These are phyloP conservation scores for Agrotis exclamationis DNA, from an alignment of 2,888 invertebrate genomes.

Conservation along the genomic window DNA sequence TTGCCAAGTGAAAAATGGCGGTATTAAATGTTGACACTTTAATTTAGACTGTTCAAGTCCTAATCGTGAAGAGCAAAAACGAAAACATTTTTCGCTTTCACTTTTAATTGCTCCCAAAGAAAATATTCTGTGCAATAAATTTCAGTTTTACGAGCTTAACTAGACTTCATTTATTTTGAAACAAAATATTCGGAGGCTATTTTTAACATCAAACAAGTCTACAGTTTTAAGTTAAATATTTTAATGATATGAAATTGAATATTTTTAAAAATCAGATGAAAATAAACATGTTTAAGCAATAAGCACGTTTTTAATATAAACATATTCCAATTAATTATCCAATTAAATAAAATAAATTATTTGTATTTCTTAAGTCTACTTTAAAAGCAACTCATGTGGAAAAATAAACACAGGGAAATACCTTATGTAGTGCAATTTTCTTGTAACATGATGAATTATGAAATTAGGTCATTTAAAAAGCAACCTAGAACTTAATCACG, in stretches of 20 bases:
- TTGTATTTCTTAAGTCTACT: neutral
- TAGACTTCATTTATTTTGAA: conserved; percentile 45
- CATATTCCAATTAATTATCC: neutral
- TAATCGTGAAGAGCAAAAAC: conserved; percentile 55
- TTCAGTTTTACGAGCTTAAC: conserved; percentile 46
- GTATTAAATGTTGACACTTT: conserved; percentile 60
- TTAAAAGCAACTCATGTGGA: conserved; percentile 8
- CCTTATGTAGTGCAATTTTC: conserved; percentile 50
- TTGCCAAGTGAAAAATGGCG: conserved; percentile 63
- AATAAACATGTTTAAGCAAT: neutral
- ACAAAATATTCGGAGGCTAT: conserved; percentile 28
- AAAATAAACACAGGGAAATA: conserved; percentile 27
- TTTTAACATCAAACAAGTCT: conserved; percentile 27
- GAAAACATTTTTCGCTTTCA: conserved; percentile 52
- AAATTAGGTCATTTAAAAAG: conserved; percentile 70
- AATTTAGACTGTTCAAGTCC: conserved; percentile 52
- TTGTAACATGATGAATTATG: conserved; percentile 55
- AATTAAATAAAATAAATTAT: neutral
- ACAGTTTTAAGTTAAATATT: conserved; percentile 4
- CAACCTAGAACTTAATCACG: conserved; percentile 65
- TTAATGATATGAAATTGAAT: conserved; percentile 10
- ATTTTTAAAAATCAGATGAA: neutral
- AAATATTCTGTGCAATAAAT: conserved; percentile 51
- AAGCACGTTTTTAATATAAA: neutral
- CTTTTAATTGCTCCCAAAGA: conserved; percentile 60